These are phyloP conservation scores for Hirundo rustica DNA, from an alignment of 2,797 vertebrate species.

Conservation along the genomic window DNA sequence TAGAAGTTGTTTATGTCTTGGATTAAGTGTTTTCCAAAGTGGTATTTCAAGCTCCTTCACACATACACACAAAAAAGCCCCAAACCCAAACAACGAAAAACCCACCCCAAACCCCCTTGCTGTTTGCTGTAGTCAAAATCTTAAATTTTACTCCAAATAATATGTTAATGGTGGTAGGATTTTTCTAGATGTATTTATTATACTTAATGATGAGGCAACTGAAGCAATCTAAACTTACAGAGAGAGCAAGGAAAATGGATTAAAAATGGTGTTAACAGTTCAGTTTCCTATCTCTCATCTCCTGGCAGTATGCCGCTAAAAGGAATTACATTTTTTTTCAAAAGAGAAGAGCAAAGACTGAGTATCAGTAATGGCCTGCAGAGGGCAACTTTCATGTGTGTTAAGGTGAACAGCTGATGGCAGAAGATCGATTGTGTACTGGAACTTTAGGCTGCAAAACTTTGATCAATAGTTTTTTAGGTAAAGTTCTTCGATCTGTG, in stretches of 20 bases:
- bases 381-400: neutral
- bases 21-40: neutral
- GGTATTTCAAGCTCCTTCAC: neutral
- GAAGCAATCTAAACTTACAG: neutral
- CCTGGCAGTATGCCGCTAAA: neutral
- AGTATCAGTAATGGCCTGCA: neutral
- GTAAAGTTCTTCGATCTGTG: conserved; percentile 9
- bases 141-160: neutral
- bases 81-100: too few relatives aligned
- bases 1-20: neutral
- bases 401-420: neutral
- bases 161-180: neutral
- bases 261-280: neutral
- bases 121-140: neutral
- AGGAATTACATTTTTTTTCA: neutral
- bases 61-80: too few relatives aligned
- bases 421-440: neutral
- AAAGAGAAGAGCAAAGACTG: neutral
- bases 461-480: neutral
- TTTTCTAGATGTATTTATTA: neutral
- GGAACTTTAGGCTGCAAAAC: neutral
- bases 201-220: neutral
- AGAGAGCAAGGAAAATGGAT: neutral
- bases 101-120: too few relatives aligned
- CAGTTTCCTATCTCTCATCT: neutral